Evolutionary conservation across 2,113 vertebrate genomes (phyloP), one percentile per base, ranked within the genome.

Genomic region (Miniopterus natalensis): DNA sequence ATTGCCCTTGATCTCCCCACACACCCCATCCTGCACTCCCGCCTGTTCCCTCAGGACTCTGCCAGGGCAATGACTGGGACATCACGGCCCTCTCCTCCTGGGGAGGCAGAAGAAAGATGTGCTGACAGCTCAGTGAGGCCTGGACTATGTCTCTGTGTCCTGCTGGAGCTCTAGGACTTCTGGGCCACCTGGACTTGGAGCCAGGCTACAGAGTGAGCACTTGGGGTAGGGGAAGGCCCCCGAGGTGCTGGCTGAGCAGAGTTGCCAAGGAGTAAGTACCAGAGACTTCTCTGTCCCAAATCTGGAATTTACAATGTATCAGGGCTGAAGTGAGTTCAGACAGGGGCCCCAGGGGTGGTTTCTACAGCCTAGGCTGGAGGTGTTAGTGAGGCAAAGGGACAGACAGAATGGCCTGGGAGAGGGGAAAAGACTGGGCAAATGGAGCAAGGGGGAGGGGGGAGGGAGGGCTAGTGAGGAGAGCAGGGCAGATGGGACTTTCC

Each of bases 141-240:
- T 97, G 97, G 94, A 92, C 85, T 97, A 25, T 96, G 94, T 98
- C 95, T 96, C 90, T 83, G 73, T 84, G 88, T 96, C 96, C 73
- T 49, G 57, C 92, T 27, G 73, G 95, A 95, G 96, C 97, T 97
- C 97, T 97, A 93, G 88, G 66, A 96, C 21, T 91, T 97, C 97
- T 97, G 93, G 74, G 91, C 91, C 96, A 96, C 97, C 96, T 96
- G 97, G 88, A 95, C 81, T 90, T 14, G 18, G 96, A 96, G 97
- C 94, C 97, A 97, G 95, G 88, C 81, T 71, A 42, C 66, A 88
- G 51, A 92, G 85, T 36, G 68, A 73, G 91, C 81, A 23, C 68
- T 85, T 27, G 51, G 40, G 55, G 66, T 17, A 29, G 90, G 63
- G 21, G 71, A 63, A 84, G 63, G 88, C 88, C 81, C 53, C 77